phyloP scores from a whole-genome alignment of 2,113 vertebrate genomes.

The Suncus etruscus region DNA sequence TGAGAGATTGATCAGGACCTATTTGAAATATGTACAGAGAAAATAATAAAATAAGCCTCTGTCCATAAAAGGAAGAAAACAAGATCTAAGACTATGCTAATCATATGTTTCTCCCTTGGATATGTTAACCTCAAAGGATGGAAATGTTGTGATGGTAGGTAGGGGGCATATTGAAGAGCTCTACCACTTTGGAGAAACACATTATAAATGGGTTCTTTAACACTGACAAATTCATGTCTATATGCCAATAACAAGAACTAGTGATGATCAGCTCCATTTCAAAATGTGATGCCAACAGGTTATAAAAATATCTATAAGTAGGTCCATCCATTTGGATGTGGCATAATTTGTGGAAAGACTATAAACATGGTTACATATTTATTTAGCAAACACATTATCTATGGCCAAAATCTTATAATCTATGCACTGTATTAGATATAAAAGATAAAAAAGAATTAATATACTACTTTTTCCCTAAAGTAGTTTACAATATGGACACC shows the following conservation, averaged over 20 bases:
- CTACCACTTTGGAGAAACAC: background rate
- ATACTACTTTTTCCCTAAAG: background rate
- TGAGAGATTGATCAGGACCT: background rate
- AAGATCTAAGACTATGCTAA: background rate
- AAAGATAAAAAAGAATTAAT: slow-evolving; percentile 2
- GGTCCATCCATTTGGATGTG: slow-evolving; percentile 10
- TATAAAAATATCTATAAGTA: background rate
- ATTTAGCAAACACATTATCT: slow-evolving; percentile 27
- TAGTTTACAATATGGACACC: background rate
- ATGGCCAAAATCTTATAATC: background rate
- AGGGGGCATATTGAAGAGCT: background rate
- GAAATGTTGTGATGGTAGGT: background rate
- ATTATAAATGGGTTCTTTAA: background rate
- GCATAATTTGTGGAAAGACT: background rate
- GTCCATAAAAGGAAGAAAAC: background rate
- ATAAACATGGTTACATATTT: background rate
- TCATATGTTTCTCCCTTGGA: background rate
- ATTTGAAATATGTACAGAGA: background rate
- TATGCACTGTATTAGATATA: background rate
- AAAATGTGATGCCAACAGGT: slow-evolving; percentile 14
- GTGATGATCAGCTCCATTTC: slow-evolving; percentile 28
- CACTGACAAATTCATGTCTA: background rate
- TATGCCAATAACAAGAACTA: slow-evolving; percentile 3
- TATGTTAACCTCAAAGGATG: background rate
- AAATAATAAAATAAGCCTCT: background rate